phyloP scores from a whole-genome alignment of 2,797 vertebrate genomes.

The Coracias cyanogaster region DNA sequence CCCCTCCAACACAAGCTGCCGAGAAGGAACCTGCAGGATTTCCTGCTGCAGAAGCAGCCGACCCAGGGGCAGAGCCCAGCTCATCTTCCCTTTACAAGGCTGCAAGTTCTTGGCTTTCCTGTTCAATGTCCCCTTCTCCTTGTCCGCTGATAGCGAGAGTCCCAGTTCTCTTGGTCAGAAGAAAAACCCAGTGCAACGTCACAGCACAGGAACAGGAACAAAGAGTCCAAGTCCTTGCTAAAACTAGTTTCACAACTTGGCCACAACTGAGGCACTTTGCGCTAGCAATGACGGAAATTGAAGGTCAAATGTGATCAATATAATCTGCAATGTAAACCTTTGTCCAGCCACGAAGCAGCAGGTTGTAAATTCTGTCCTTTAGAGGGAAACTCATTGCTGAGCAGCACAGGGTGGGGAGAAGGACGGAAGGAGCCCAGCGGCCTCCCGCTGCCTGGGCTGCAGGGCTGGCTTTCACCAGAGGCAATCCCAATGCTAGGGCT shows the following conservation, averaged over 20 bases:
- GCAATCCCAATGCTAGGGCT: too few relatives aligned
- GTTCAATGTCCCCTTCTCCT: neutral
- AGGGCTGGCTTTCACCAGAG: neutral
- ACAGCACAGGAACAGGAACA: neutral
- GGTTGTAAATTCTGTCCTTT: too few relatives aligned
- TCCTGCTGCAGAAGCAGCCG: neutral
- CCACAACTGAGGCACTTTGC: neutral
- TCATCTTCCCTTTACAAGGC: neutral
- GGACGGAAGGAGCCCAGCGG: neutral
- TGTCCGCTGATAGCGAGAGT: accelerated
- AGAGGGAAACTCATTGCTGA: accelerated
- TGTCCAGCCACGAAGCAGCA: neutral
- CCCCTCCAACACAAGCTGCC: neutral
- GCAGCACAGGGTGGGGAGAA: accelerated
- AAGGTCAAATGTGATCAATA: neutral
- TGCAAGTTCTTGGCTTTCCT: neutral
- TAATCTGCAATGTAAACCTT: neutral
- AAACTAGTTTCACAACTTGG: neutral
- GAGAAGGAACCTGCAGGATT: neutral
- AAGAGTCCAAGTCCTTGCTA: neutral
- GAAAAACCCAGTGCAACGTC: neutral
- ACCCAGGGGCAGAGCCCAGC: neutral
- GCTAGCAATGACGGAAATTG: neutral
- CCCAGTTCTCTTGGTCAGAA: neutral
- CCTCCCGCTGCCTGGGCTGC: too few relatives aligned